Evolutionary conservation across 2,888 invertebrate genomes (phyloP), one percentile per base, ranked within the genome.

Genomic region (Scaptomyza parva): DNA sequence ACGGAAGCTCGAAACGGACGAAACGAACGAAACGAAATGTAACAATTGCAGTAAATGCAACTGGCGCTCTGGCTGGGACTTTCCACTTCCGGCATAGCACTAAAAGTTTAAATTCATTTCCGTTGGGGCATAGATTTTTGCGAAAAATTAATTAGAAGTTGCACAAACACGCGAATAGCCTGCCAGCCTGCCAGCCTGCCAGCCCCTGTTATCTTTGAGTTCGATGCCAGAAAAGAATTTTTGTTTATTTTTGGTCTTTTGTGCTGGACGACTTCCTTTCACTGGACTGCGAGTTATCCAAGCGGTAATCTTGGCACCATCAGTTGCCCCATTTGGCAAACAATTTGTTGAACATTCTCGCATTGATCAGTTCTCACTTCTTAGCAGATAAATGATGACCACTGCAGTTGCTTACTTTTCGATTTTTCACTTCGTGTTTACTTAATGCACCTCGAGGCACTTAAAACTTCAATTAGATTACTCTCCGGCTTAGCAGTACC

Each of bases 101-200:
- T 71, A 58, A 88, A 88, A 87, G 87, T 80, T 87, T 78, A 78
- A 86, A 77, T 84, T 86, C 80, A 87, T 87, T 87, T 87, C 87
- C 88, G 87, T 47, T 58, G 8, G 44, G 54, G 73, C 63, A 63
- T 57, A 66, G 67, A 71, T 77, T 65, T 65, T 57, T 74, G 45
- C 60, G 50, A 64, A 77, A 78, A 81, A 81, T 86, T 83, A 86
- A 86, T 83, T 86, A 86, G 84, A 78, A 83, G 76, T 83, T 80
- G 61, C 70, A 66, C 48, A 63, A 68, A 65, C 73, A 84, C 71
- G 85, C 72, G 45, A 70, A 66, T 53, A 51, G 39, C 47, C 28
- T n/a, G n/a, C n/a, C n/a, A n/a, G n/a, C n/a, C n/a, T n/a, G n/a
- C n/a, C n/a, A n/a, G n/a, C n/a, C n/a, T n/a, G n/a, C n/a, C n/a